Evolutionary conservation across 1,140 invertebrate species (phyloP), one percentile per base, ranked within the genome.

Genomic region (Micrasema minimum): DNA sequence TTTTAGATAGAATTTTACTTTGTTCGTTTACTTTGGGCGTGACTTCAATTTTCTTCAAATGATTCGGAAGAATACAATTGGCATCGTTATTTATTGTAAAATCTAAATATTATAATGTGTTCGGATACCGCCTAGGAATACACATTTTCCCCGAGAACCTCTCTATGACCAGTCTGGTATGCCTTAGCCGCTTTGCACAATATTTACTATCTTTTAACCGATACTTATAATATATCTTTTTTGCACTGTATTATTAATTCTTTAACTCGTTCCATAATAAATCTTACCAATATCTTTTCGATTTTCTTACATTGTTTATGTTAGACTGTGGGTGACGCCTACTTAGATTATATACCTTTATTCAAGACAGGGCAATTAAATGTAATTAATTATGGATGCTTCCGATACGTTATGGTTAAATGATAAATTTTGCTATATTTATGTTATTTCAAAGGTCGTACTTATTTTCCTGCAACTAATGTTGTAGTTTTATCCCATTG

Each of bases 161-260:
- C 20, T 51, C 55, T 62, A 69, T 69, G 67, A 69, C 50, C 67
- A 69, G 67, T 69, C 67, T 69, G 67, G 67, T 69, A 55, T 46
- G 55, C 45, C 16, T 31, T 37, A 35, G 6, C 41, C 26, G 37
- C 7, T 64, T 62, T 62, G 12, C 41, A 46, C 7, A 4, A 31
- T 62, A 62, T 46, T 59, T 41, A 20, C 7, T 50, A n/a, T 55
- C 3, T 2, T 16, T 35, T n/a, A 26, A 55, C 31, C 14, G 14
- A 37, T 59, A 59, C 55, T 38, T n/a, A 18, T 38, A 37, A 20
- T 31, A 37, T n/a, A 53, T n/a, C n/a, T 59, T 18, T 59, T 38
- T 59, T 59, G 26, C 26, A 31, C 26, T 4, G 7, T 31, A 31
- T 31, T 31, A 31, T 31, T 31, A 31, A 59, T 59, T 59, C 18